Conservation (phyloP, 2,113 vertebrate genomes). For the Oryzias melastigma region DNA sequence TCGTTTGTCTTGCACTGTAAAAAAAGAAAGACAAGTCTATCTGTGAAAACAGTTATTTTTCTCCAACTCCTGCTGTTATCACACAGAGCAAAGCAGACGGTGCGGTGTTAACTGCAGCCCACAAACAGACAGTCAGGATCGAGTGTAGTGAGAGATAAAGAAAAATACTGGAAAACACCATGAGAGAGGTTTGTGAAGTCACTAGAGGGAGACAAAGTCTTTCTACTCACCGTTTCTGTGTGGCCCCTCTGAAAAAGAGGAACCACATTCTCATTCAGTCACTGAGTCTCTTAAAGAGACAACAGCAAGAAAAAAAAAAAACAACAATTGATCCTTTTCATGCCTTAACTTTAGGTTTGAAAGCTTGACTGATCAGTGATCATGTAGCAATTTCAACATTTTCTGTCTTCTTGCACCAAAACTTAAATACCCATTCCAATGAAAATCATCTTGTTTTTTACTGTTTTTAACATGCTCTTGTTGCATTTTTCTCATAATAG, state of each 20-base stretch:
- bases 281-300: background rate
- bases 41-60: background rate
- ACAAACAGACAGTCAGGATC: background rate
- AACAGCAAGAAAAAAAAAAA: too few species aligned
- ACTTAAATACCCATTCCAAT: too few species aligned
- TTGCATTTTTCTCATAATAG: too few species aligned
- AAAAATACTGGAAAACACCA: background rate
- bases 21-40: conserved; percentile 8
- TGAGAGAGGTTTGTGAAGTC: background rate
- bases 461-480: too few species aligned
- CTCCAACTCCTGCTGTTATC: background rate
- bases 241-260: conserved; percentile 35
- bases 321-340: too few species aligned
- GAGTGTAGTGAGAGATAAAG: background rate
- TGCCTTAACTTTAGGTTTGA: too few species aligned
- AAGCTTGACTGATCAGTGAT: too few species aligned
- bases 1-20: conserved; percentile 70
- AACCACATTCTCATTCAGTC: conserved; percentile 5
- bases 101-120: background rate
- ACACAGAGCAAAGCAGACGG: conserved; percentile 1
- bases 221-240: conserved; percentile 47
- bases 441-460: too few species aligned
- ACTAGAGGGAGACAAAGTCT: conserved; percentile 38
- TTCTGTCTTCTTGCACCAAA: too few species aligned
- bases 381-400: too few species aligned